A percentile compares a stretch with the other conserved stretches of the same genome.
Conservation (phyloP, 2,797 vertebrate species). For the Spea hammondii region DNA sequence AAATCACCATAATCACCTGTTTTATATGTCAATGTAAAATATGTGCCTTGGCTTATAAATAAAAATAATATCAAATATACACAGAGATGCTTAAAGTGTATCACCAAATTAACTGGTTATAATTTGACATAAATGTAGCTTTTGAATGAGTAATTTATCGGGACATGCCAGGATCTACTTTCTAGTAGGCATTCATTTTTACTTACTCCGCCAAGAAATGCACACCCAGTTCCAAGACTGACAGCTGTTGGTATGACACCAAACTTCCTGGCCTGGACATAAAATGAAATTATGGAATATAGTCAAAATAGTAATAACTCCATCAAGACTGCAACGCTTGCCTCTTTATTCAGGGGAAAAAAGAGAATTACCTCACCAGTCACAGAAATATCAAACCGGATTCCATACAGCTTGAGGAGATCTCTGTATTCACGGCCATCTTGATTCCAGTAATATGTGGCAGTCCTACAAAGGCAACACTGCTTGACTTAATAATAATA, state of each 20-base stretch:
- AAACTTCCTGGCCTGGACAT: constrained; percentile 69
- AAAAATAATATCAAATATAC: no score
- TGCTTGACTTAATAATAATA: not conserved
- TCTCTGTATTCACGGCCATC: constrained; percentile 70
- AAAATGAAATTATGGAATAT: not conserved
- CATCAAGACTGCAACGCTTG: no score
- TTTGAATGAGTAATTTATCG: not conserved
- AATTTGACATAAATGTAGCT: no score
- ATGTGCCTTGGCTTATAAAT: no score
- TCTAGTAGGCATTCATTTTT: not conserved
- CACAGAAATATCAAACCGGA: constrained; percentile 86
- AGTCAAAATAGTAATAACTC: no score
- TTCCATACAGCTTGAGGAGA: constrained; percentile 87
- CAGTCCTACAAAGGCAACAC: constrained; percentile 70
- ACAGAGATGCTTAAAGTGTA: no score
- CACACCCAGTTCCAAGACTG: constrained; percentile 61
- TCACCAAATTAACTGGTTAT: no score
- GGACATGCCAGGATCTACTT: not conserved
- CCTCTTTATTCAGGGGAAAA: no score
- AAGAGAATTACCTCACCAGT: constrained; percentile 76
- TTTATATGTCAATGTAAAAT: no score
- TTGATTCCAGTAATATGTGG: constrained; percentile 79
- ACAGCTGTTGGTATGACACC: constrained; percentile 61
- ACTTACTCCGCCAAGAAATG: constrained; percentile 69
- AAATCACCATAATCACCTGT: no score